These are phyloP conservation scores for Aspidapion aeneum DNA, from an alignment of 2,888 invertebrate genomes.

Conservation along the genomic window DNA sequence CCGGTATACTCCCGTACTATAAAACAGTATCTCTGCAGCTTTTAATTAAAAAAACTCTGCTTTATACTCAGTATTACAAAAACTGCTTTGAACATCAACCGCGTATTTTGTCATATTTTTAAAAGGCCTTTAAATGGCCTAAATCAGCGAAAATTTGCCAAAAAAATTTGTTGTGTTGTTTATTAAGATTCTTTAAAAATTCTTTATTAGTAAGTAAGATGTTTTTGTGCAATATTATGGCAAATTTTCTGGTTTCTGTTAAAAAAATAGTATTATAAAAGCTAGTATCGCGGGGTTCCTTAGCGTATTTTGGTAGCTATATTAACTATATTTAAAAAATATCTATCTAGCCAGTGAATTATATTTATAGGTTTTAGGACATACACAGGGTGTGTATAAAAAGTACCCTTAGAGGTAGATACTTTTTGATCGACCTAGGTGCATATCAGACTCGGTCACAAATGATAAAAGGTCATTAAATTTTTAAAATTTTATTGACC, in stretches of 20 bases:
- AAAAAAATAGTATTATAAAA: not conserved
- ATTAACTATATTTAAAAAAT: constrained; percentile 22
- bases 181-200: not conserved
- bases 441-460: constrained; percentile 36
- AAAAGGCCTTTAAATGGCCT: too few relatives aligned
- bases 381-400: constrained; percentile 45
- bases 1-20: not conserved
- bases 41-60: not conserved
- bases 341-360: not conserved
- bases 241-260: not conserved
- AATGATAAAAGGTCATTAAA: constrained; percentile 45
- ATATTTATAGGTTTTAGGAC: constrained; percentile 43
- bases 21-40: not conserved
- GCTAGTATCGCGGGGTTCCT: constrained; percentile 39
- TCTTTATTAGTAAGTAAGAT: not conserved
- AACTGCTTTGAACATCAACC: not conserved
- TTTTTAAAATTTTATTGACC: too few relatives aligned
- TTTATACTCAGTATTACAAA: constrained; percentile 20
- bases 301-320: constrained; percentile 40
- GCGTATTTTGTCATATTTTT: too few relatives aligned
- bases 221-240: not conserved
- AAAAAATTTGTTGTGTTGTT: not conserved
- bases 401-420: not conserved
- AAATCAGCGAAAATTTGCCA: not conserved
- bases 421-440: constrained; percentile 17